Base-by-base conservation (phyloP, 2,797 vertebrate species). In the Karalla daura region DNA sequence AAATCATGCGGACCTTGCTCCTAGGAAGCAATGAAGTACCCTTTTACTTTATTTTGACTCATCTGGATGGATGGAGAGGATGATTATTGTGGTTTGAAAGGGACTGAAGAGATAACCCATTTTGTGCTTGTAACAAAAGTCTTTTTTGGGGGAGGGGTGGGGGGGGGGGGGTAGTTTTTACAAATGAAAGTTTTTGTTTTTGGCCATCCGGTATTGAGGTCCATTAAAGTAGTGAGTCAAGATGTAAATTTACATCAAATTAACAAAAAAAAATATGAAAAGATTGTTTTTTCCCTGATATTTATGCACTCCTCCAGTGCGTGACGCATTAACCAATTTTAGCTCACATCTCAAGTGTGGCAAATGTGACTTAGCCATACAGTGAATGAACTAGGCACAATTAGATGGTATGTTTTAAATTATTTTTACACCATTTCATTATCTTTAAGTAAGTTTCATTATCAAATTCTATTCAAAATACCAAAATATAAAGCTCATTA, bases 1-100 rank as follows among this genome's bases (percentile, higher is more conserved):
- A 86, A 85, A 89, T 83, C 69, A 78, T 54, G 32, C 80, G 67
- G 69, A 81, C 83, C 84, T 84, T 83, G 59, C 61, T 85, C 60
- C 70, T 62, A 5, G 50, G 37, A 76, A 80, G 80, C 62, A 84
- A 70, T 60, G 52, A 81, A 60, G 70, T 80, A 80, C 49, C 55
- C 59, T 67, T 53, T 50, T 54, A 56, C 49, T 74, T 87, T 72
- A 44, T 80, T 83, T 79, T 52, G 75, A 18, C 46, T 71, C 67
- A 68, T 85, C 32, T 76, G 51, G 41, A 37, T 56, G 52, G 65
- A 67, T 50, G 50, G 64, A 70, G 64, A 13, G 37, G 56, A 67
- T 60, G 23, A 52, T 72, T 64, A 50, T 63, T 70, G 30, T 55
- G 56, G 27, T 66, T 75, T 63, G 14, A 74, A 74, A 66, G 63